These are phyloP conservation scores for Atrina japonica DNA, from an alignment of 2,888 invertebrate species.

Conservation along the genomic window DNA sequence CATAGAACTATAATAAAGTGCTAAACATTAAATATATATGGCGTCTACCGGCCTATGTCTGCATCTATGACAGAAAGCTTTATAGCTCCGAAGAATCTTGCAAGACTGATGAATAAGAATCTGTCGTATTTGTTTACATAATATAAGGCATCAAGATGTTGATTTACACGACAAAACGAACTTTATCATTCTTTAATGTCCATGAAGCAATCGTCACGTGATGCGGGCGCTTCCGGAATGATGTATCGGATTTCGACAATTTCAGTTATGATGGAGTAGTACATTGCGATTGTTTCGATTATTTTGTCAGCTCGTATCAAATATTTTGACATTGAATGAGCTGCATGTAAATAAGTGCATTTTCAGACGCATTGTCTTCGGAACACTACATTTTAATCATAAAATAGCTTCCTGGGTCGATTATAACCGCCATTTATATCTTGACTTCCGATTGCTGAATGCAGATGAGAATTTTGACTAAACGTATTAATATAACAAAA, in stretches of 20 bases:
- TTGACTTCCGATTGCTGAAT: too few relatives aligned
- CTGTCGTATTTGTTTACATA: slow-evolving; percentile 39
- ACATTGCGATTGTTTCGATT: slow-evolving; percentile 48
- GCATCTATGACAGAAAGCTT: too few relatives aligned
- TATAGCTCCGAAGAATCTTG: too few relatives aligned
- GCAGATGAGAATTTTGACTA: too few relatives aligned
- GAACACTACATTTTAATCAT: not conserved
- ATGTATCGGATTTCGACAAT: slow-evolving; percentile 44
- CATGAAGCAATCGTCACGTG: slow-evolving; percentile 37
- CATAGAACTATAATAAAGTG: too few relatives aligned
- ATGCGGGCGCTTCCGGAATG: slow-evolving; percentile 47
- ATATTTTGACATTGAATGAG: slow-evolving; percentile 43
- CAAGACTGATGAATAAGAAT: slow-evolving; percentile 34
- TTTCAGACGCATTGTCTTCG: slow-evolving; percentile 9
- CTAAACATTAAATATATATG: too few relatives aligned
- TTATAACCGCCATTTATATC: too few relatives aligned
- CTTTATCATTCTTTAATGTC: slow-evolving; percentile 41
- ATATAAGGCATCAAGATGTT: slow-evolving; percentile 25
- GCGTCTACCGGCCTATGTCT: too few relatives aligned
- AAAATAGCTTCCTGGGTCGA: too few relatives aligned
- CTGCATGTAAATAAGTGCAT: slow-evolving; percentile 26
- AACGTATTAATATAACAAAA: too few relatives aligned
- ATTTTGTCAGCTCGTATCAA: slow-evolving; percentile 40
- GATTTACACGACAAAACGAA: slow-evolving; percentile 34
- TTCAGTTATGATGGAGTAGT: slow-evolving; percentile 42